Conservation (phyloP, 2,888 invertebrate genomes). For the Watsonalla cultraria region DNA sequence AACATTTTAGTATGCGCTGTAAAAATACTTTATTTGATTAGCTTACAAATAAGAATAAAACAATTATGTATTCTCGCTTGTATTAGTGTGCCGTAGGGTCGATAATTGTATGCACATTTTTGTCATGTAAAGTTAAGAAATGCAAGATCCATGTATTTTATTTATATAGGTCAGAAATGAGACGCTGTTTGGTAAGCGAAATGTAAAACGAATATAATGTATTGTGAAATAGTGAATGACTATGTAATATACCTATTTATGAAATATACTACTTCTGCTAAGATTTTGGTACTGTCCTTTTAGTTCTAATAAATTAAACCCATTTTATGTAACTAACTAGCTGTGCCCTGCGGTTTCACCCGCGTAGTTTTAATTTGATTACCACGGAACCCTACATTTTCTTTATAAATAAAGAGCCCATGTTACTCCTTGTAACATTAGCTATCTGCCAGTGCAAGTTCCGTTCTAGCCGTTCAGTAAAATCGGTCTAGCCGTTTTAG, state of each 20-base stretch:
- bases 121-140: too few species aligned
- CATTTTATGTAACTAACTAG: too few species aligned
- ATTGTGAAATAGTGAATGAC: not conserved
- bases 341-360: too few species aligned
- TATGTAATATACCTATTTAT: not conserved
- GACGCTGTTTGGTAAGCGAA: constrained; percentile 5
- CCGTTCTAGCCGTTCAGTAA: too few species aligned
- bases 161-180: constrained; percentile 9
- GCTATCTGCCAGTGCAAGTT: too few species aligned
- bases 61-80: not conserved
- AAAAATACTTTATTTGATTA: not conserved
- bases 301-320: too few species aligned
- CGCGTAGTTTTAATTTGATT: too few species aligned
- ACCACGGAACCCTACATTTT: too few species aligned
- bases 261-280: not conserved
- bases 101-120: not conserved
- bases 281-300: too few species aligned
- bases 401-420: too few species aligned
- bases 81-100: not conserved
- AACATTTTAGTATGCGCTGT: constrained; percentile 15
- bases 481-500: too few species aligned
- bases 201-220: constrained; percentile 1
- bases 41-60: not conserved
- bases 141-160: not conserved
- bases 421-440: too few species aligned